Evolutionary conservation across 2,797 vertebrate genomes (phyloP), one percentile per base, ranked within the genome.

Genomic region (Danio jaintianensis): DNA sequence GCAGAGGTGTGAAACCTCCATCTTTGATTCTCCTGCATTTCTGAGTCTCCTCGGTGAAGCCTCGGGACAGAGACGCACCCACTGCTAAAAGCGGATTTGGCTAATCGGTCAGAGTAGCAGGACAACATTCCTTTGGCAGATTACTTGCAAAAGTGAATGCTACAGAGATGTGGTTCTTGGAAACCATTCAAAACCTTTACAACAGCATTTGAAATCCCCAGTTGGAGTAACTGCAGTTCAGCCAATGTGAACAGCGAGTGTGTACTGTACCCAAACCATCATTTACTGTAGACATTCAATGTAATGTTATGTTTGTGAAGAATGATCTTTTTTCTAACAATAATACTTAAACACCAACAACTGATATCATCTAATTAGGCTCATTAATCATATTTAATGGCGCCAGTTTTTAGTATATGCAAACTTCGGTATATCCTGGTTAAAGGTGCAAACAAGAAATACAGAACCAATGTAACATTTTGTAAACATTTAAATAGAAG

Each of bases 21-120:
- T 70, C 42, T 78, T 69, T 78, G 76, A 50, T 70, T 71, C 56
- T 62, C n/a, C 45, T 62, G 43, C 6, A 79, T 52, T 61, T 69
- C 29, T 18, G 0, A 29, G 47, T 16, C 13, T 63, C 38, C 47
- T 50, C 64, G 59, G 45, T 53, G 13, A 13, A 71, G 77, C 47
- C 77, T 52, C 18, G 7, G 47, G 58, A 71, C 56, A 62, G 5
- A 4, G 47, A 70, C 36, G 63, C 58, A 63, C 77, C 67, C 29
- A 61, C 55, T 42, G 43, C 66, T 70, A 29, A 62, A 70, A 69
- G 45, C 36, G 10, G 66, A 79, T 62, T 79, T 62, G 58, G 67
- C 11, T 53, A 63, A 71, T 62, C 18, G 18, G 29, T 53, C 56
- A 42, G 47, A 79, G 58, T 62, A 43, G 15, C 18, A 10, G 9